Percentiles rank a stretch among this genome's conserved stretches.
Conservation (phyloP, 2,113 vertebrate genomes). For the Pachyramphus minor region DNA sequence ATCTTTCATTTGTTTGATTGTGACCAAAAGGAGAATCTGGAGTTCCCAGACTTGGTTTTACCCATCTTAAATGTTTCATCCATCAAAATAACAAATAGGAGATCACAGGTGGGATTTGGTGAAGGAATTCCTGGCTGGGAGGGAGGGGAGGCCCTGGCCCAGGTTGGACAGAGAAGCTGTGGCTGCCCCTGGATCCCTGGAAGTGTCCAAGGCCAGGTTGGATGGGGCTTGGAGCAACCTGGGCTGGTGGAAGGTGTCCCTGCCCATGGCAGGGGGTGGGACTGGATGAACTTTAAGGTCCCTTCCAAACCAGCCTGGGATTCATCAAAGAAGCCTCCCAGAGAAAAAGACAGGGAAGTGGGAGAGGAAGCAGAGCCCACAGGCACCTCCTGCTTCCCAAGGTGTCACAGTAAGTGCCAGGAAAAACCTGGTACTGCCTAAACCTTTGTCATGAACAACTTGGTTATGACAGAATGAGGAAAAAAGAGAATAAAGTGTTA, state of each 20-base stretch:
- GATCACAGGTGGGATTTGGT: neutral
- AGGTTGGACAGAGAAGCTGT: neutral
- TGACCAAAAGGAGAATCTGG: neutral
- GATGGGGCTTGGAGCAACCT: neutral
- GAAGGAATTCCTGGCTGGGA: neutral
- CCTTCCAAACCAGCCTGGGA: neutral
- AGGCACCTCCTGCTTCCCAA: neutral
- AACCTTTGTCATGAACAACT: neutral
- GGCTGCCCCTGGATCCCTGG: neutral
- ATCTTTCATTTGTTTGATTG: neutral
- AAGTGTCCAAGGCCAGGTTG: neutral
- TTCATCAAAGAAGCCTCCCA: neutral
- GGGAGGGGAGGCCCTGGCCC: neutral
- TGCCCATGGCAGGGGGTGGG: neutral
- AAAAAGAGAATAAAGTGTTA: neutral
- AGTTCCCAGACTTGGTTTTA: neutral
- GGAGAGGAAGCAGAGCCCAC: fast-evolving
- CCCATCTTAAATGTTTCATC: neutral
- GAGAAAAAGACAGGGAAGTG: neutral
- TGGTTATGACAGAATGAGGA: neutral
- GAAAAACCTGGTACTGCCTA: neutral
- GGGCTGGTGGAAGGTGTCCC: neutral
- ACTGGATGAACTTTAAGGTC: neutral
- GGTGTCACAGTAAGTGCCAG: neutral
- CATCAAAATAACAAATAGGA: neutral